Conservation (phyloP, 1,140 invertebrate genomes). For the Caenorhabditis inopinata region DNA sequence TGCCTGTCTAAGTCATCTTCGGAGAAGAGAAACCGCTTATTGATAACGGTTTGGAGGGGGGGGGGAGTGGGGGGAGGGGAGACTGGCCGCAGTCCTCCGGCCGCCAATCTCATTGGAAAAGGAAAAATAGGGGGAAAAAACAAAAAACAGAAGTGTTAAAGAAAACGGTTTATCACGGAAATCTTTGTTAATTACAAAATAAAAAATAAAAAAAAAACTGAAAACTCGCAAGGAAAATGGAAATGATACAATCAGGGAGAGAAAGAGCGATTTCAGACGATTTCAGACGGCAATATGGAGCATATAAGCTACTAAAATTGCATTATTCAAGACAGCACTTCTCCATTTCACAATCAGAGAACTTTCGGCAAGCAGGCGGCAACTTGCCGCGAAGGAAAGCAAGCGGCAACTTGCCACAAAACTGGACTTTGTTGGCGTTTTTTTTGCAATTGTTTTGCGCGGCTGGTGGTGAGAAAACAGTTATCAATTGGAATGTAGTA, state of each 20-base stretch:
- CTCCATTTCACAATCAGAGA: too few relatives aligned
- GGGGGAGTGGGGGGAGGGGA: too few relatives aligned
- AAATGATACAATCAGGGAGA: background rate
- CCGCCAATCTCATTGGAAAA: constrained; percentile 8
- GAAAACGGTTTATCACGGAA: background rate
- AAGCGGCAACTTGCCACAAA: too few relatives aligned
- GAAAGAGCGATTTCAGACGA: too few relatives aligned
- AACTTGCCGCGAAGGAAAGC: too few relatives aligned
- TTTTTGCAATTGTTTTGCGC: too few relatives aligned
- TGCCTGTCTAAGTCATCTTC: constrained; percentile 1
- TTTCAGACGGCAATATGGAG: too few relatives aligned
- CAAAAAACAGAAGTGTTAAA: background rate
- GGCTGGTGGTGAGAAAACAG: background rate
- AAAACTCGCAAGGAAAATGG: background rate
- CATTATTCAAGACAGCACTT: too few relatives aligned
- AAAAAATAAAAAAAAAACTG: background rate
- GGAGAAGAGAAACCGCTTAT: constrained; percentile 14
- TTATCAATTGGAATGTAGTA: constrained; percentile 33
- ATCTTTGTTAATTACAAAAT: background rate
- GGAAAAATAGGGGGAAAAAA: background rate
- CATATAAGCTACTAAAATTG: too few relatives aligned
- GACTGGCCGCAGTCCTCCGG: background rate
- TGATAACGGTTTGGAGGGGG: too few relatives aligned
- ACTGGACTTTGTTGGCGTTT: too few relatives aligned
- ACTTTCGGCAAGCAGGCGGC: too few relatives aligned